Percentiles rank a stretch among this genome's conserved stretches.
Evolutionary conservation across 2,797 vertebrate species (phyloP).

Genomic region (Distichodus sexfasciatus): DNA sequence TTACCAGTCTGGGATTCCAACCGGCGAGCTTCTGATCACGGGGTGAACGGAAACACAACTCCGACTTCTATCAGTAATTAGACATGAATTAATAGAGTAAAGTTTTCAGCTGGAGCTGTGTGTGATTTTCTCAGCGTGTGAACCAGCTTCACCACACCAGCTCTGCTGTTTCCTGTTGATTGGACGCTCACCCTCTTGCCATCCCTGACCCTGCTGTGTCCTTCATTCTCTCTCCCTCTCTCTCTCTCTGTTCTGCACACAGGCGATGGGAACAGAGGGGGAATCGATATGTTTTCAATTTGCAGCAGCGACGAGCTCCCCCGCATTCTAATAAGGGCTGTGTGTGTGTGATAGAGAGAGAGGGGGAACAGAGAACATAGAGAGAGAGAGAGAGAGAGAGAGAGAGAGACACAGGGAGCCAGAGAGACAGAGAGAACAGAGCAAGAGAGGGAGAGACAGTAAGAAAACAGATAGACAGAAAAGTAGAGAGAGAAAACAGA

Average conservation of each 20-base stretch:
- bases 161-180: neutral
- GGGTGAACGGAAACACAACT: too few relatives aligned
- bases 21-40: too few relatives aligned
- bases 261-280: conserved; percentile 46
- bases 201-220: conserved; percentile 22
- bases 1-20: too few relatives aligned
- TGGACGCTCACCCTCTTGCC: neutral
- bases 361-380: neutral
- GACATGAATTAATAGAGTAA: too few relatives aligned
- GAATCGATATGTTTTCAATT: conserved; percentile 66
- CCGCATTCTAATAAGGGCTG: conserved; percentile 60
- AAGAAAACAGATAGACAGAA: too few relatives aligned
- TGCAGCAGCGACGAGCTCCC: conserved; percentile 60
- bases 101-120: too few relatives aligned
- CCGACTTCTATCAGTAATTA: too few relatives aligned
- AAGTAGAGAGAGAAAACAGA: too few relatives aligned
- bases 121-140: too few relatives aligned
- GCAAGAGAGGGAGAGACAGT: too few relatives aligned
- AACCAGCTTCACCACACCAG: neutral
- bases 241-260: conserved; percentile 42
- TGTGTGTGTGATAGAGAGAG: neutral
- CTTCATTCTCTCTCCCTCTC: conserved; percentile 23
- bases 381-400: neutral
- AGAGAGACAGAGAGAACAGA: too few relatives aligned
- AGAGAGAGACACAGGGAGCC: too few relatives aligned